Base-by-base conservation (phyloP, 2,113 vertebrate genomes). In the Pseudolaguvia tuberculata region DNA sequence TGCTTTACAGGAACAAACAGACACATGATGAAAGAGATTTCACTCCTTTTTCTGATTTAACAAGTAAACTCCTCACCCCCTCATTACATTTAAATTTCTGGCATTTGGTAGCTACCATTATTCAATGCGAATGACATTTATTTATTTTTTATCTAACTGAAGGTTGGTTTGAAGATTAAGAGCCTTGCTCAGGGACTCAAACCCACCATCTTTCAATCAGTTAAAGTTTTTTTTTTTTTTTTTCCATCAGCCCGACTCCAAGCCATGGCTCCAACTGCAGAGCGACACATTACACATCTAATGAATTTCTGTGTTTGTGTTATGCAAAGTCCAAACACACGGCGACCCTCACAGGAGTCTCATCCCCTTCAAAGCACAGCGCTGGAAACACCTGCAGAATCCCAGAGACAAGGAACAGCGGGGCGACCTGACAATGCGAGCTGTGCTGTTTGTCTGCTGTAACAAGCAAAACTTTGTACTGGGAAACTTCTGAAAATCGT, bases 351-450 rank as follows among this genome's bases (percentile, higher is more conserved):
- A 56, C n/a, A 56, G 29, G 52, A 71, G 35, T 20, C 31, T 39
- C 51, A 14, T 55, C 50, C 68, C 39, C 51, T 55, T 70, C 68
- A 70, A 70, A 70, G 68, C 52, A 21, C 39, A 39, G n/a, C 17
- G 4, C 31, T 57, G 31, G 31, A 39, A 56, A 39, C 52, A 56
- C 52, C 69, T 71, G 69, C 52, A 71, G n/a, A 57, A 57, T 45
- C 52, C 31, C 69, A 57, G 25, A 56, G 52, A n/a, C 35, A n/a
- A 57, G 52, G 52, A 56, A 7, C 69, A 71, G 52, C 52, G 25
- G 69, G 69, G n/a, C 17, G 29, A 65, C 10, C 20, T 45, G 61
- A 65, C n/a, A 7, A 14, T 2, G 39, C n/a, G 8, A 42, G 61
- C 45, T 23, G 8, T 66, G 42, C 61, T 65, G 63, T 66, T 48